Evolutionary conservation across 2,797 vertebrate species (phyloP).

Genomic region (Gila robusta): DNA sequence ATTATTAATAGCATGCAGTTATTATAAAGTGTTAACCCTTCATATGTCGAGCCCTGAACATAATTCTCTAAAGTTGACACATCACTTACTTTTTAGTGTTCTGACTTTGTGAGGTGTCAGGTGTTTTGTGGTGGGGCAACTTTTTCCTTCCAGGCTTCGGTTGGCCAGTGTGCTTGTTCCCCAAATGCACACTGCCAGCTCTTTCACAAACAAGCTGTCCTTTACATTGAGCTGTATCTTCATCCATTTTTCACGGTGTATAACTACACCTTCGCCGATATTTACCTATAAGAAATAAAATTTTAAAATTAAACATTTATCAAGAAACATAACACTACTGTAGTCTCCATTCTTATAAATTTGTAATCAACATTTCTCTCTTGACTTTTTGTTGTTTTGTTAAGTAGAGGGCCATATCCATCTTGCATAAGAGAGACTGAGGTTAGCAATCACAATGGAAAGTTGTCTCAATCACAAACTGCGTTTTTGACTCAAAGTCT

Average conservation of each 20-base stretch:
- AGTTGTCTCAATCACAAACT: too few relatives aligned
- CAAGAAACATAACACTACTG: too few relatives aligned
- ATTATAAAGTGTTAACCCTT: too few relatives aligned
- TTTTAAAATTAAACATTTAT: too few relatives aligned
- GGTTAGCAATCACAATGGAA: too few relatives aligned
- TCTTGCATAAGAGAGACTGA: too few relatives aligned
- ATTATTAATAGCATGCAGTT: too few relatives aligned
- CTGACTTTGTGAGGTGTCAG: slow-evolving; percentile 26
- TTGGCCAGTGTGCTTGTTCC: slow-evolving; percentile 27
- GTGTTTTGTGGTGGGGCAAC: slow-evolving; percentile 11
- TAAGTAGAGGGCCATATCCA: too few relatives aligned
- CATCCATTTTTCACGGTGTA: background rate
- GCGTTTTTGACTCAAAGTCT: too few relatives aligned
- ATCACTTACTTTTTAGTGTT: background rate
- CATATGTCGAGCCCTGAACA: background rate
- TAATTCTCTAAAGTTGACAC: background rate
- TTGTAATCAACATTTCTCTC: background rate
- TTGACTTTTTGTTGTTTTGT: background rate
- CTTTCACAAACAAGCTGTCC: slow-evolving; percentile 24
- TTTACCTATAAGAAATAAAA: background rate
- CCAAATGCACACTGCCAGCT: slow-evolving; percentile 24
- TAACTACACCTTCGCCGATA: background rate
- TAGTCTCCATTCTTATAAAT: too few relatives aligned
- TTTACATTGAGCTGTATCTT: background rate
- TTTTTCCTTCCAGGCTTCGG: slow-evolving; percentile 15